Conservation (phyloP, 2,113 vertebrate species). For the Leucosticte australis region DNA sequence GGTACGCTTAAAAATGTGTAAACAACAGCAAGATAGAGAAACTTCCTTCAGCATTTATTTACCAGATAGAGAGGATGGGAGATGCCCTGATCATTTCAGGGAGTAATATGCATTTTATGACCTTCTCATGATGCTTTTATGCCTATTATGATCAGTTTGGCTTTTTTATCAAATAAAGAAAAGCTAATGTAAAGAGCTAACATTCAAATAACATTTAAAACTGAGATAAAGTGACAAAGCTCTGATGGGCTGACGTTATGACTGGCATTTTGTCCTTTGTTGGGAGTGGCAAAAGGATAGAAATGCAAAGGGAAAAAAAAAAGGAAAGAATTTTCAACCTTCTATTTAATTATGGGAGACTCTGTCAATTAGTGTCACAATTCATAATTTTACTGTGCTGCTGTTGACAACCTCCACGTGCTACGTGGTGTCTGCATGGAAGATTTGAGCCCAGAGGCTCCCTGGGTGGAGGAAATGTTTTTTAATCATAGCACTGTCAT, state of each 20-base stretch:
- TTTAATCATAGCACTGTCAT: not conserved
- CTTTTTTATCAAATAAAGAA: constrained; percentile 1
- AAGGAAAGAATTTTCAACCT: not conserved
- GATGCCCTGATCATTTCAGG: not conserved
- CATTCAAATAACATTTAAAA: constrained; percentile 56
- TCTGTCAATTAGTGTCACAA: constrained; percentile 11
- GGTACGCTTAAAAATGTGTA: not conserved
- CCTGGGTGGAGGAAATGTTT: not conserved
- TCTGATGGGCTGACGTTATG: not conserved
- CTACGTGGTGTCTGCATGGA: not conserved
- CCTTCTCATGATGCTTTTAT: not conserved
- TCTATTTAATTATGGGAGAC: not conserved
- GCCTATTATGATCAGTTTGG: not conserved
- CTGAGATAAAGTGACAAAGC: constrained; percentile 8
- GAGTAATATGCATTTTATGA: constrained; percentile 24
- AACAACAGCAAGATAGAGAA: constrained; percentile 24
- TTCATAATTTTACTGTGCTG: not conserved
- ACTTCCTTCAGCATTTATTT: not conserved
- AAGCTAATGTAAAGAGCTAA: not conserved
- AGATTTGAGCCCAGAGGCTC: not conserved
- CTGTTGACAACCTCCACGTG: not conserved
- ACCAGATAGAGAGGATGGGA: not conserved
- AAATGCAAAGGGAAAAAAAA: not conserved
- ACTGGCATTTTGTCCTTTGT: constrained; percentile 25
- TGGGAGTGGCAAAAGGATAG: not conserved